Conservation (phyloP, 1,140 invertebrate genomes). For the Brachionus asplanchnoidis region DNA sequence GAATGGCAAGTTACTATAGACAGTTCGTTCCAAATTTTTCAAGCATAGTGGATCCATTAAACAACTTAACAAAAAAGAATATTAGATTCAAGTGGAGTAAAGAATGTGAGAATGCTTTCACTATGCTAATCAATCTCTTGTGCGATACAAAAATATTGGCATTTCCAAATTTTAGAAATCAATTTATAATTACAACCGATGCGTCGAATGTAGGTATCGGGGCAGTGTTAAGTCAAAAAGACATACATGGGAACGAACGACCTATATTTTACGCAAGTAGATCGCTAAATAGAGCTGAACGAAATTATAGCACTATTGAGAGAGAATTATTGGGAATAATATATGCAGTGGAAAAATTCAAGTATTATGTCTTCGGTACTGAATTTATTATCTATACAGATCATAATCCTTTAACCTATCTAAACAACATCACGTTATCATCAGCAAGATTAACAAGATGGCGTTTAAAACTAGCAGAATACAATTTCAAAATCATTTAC, state of each 20-base stretch:
- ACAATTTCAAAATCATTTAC: background rate
- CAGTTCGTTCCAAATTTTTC: conserved; percentile 43
- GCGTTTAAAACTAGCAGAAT: background rate
- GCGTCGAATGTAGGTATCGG: background rate
- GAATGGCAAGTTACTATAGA: conserved; percentile 42
- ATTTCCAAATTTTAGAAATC: background rate
- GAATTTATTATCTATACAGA: background rate
- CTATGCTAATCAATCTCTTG: background rate
- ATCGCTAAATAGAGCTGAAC: background rate
- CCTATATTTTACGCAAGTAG: background rate
- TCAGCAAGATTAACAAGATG: background rate
- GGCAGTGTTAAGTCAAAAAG: background rate
- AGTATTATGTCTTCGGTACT: background rate
- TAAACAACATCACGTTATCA: background rate
- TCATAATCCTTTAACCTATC: background rate
- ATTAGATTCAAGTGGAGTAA: conserved; percentile 5
- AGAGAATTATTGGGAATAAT: background rate
- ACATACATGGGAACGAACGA: background rate
- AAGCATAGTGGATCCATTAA: background rate
- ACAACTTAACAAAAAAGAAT: conserved; percentile 48
- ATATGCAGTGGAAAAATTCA: background rate
- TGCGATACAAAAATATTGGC: background rate
- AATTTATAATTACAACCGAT: conserved; percentile 7
- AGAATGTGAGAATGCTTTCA: background rate
- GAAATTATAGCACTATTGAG: background rate